phyloP scores from a whole-genome alignment of 1,140 invertebrate species.

The Varroa destructor region DNA sequence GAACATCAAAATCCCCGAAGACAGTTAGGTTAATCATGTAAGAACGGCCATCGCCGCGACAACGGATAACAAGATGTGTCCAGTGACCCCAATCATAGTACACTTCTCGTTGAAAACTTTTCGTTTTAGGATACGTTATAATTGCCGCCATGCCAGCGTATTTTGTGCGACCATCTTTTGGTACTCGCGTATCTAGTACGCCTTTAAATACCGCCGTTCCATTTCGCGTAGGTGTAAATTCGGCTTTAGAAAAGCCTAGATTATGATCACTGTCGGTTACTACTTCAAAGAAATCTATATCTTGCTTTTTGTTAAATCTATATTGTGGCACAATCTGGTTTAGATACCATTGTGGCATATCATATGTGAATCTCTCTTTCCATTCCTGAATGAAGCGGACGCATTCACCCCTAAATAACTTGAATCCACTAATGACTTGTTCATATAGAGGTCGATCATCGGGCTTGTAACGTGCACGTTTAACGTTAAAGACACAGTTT shows the following conservation, averaged over 20 bases:
- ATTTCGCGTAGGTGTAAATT: constrained; percentile 46
- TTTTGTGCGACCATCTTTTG: constrained; percentile 62
- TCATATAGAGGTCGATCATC: no score
- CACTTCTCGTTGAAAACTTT: constrained; percentile 61
- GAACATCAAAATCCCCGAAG: constrained; percentile 55
- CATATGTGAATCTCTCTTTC: background rate
- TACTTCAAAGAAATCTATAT: background rate
- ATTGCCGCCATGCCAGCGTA: constrained; percentile 49
- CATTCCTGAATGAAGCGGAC: background rate
- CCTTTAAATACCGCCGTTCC: constrained; percentile 66
- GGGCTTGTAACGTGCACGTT: no score
- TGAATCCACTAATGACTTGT: background rate
- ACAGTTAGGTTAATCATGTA: constrained; percentile 64
- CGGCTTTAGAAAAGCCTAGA: constrained; percentile 60
- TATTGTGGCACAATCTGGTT: background rate
- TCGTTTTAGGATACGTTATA: constrained; percentile 41
- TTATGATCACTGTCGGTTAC: constrained; percentile 58
- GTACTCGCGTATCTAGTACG: constrained; percentile 51
- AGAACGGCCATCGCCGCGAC: constrained; percentile 76
- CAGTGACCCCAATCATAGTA: constrained; percentile 55
- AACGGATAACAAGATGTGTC: constrained; percentile 65
- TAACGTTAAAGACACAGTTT: no score
- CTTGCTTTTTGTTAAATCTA: background rate
- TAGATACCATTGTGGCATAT: background rate
- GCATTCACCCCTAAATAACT: background rate